Evolutionary conservation across 2,797 vertebrate genomes (phyloP), one percentile per base, ranked within the genome.

Genomic region (Morus bassanus): DNA sequence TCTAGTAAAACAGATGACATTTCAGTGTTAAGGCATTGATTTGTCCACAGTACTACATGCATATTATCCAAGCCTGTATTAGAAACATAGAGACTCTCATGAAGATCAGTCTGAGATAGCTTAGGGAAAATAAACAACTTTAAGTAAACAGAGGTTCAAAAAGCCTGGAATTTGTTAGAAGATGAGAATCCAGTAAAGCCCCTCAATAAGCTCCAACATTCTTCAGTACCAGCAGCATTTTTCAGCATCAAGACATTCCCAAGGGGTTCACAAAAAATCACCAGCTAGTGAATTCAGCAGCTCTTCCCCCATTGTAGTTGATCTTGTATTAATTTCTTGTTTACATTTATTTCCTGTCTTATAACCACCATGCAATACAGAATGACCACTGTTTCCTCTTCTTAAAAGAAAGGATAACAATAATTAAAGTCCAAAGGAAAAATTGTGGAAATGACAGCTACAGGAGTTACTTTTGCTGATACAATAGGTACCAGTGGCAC

Each of bases 1-100:
- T 50, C 30, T 31, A 23, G 11, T 8, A 31, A 37, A 53, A 67
- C 7, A 70, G 21, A 39, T 37, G 21, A n/a, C 37, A 79, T 79
- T 88, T 31, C 41, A 14, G 17, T 41, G 23, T 37, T 68, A 64
- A 68, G 41, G 28, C 75, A 82, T 2, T 14, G 1, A 60, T 85
- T n/a, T 61, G 25, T 18, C 57, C 61, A 11, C 16, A 13, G 46
- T 3, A 53, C 4, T 51, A 61, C 0, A 0, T 0, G 1, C 37
- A 7, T 17, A 50, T 28, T 88, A 88, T 23, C 31, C 46, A 70
- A 70, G 10, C 13, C 65, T 39, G 27, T 24, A 46, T 3, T 31
- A 69, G 18, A 88, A 83, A 80, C 10, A 45, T 1, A 46, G 4
- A 65, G 70, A 11, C 18, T 45, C 37, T 56, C 13, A 41, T 0